Evolutionary conservation across 2,113 vertebrate genomes (phyloP).

Genomic region (Odocoileus hemionus): DNA sequence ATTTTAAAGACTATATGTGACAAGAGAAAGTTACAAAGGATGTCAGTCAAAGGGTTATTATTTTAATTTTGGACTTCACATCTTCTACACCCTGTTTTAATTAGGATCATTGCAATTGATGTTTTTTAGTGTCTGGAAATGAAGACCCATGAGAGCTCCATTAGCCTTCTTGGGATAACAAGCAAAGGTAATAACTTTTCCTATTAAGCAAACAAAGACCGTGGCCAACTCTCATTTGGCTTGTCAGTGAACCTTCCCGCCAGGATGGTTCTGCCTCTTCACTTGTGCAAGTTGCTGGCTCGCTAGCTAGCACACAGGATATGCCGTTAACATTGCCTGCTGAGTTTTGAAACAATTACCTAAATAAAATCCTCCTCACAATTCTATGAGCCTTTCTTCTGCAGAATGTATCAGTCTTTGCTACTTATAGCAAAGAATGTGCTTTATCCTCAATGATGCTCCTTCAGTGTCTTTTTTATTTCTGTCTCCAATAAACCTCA

Average conservation of each 20-base stretch:
- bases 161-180: conserved; percentile 58
- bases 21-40: background rate
- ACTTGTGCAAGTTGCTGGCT: conserved; percentile 17
- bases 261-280: conserved; percentile 9
- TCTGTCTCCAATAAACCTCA: conserved; percentile 49
- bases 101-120: conserved; percentile 46
- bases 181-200: conserved; percentile 66
- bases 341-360: conserved; percentile 51
- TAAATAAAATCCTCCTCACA: conserved; percentile 29
- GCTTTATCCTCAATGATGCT: background rate
- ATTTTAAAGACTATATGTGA: background rate
- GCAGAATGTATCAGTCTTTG: background rate
- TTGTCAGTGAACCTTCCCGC: conserved; percentile 6
- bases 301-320: conserved; percentile 11
- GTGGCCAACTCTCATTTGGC: conserved; percentile 63
- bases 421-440: background rate
- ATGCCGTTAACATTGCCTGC: conserved; percentile 23
- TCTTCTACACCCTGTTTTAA: conserved; percentile 47
- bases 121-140: conserved; percentile 45
- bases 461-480: conserved; percentile 27
- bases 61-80: conserved; percentile 4
- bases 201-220: conserved; percentile 62
- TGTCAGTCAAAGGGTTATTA: conserved; percentile 33
- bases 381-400: background rate
- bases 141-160: conserved; percentile 4